Evolutionary conservation across 2,113 vertebrate species (phyloP).

Genomic region (Clinocottus analis): DNA sequence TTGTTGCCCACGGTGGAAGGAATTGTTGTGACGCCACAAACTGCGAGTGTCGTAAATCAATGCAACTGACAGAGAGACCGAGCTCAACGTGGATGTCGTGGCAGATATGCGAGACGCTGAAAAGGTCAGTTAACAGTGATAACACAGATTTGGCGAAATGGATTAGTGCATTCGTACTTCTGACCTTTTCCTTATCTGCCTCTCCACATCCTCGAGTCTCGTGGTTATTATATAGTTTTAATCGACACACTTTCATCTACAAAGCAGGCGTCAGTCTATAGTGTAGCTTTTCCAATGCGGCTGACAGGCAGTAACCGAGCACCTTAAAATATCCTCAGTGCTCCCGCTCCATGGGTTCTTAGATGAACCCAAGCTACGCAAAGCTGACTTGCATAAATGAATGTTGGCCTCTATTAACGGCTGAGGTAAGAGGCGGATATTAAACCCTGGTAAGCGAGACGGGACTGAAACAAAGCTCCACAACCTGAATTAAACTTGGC

Average conservation of each 20-base stretch:
- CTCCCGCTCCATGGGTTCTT: neutral
- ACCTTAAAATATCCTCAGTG: neutral
- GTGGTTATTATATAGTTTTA: neutral
- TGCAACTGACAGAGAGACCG: neutral
- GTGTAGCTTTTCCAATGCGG: neutral
- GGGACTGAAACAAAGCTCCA: constrained; percentile 1
- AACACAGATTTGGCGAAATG: neutral
- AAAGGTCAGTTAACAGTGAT: constrained; percentile 2
- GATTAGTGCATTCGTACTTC: neutral
- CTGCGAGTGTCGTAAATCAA: neutral
- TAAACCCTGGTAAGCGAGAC: neutral
- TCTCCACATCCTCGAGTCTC: neutral
- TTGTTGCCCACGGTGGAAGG: neutral
- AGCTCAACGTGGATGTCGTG: neutral
- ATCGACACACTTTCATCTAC: neutral
- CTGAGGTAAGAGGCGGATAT: neutral
- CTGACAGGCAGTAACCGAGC: neutral
- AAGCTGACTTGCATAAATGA: neutral
- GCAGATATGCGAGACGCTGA: neutral
- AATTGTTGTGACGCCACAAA: neutral
- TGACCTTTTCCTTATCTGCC: neutral
- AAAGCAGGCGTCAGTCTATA: neutral
- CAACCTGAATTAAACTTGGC: neutral
- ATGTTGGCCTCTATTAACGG: neutral
- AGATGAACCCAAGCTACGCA: neutral